Evolutionary conservation across 2,888 invertebrate species (phyloP), one percentile per base, ranked within the genome.

Genomic region (Ypsolopha sequella): DNA sequence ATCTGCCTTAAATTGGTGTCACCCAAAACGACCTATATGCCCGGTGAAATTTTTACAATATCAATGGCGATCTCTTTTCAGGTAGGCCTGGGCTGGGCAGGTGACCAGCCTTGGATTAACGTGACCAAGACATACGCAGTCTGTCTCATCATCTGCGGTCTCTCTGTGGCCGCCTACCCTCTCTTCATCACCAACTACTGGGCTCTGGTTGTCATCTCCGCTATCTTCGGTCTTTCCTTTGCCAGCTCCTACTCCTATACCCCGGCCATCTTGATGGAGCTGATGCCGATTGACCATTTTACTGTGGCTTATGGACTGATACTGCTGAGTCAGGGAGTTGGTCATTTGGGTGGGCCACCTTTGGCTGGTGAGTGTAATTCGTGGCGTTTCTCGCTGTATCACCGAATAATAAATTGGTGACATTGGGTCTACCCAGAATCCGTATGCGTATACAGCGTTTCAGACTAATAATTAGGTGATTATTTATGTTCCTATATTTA

Each of bases 321-420:
- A 54, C 84, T 97, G 62, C 81, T 98, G 57, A 94, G 95, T 58
- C 96, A 98, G 79, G 98, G 98, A 9, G 89, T 98, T 55, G 97
- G 97, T n/a, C 96, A 96, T 82, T 88, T 98, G 36, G 80, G 94
- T 52, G 98, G 98, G 51, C 98, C 98, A 9, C 96, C 97, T 1
- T 80, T 98, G 58, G 97, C 95, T 68, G 97, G 98, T 91, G 59
- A 68, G 65, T 53, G 10, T 2, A 7, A 41, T 24, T 24, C 24
- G 24, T 24, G 2, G 24, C 4, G 4, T 24, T 24, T 24, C 2
- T 24, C 4, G 24, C 24, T 24, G 24, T 24, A 24, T 24, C 24
- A 4, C 24, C 24, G 2, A 3, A 24, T 24, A 24, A 24, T 24
- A 24, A 24, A 24, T 24, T 24, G 24, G 24, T 24, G 24, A 24